These are phyloP conservation scores for Emys orbicularis DNA, from an alignment of 2,797 vertebrate species.

Conservation along the genomic window DNA sequence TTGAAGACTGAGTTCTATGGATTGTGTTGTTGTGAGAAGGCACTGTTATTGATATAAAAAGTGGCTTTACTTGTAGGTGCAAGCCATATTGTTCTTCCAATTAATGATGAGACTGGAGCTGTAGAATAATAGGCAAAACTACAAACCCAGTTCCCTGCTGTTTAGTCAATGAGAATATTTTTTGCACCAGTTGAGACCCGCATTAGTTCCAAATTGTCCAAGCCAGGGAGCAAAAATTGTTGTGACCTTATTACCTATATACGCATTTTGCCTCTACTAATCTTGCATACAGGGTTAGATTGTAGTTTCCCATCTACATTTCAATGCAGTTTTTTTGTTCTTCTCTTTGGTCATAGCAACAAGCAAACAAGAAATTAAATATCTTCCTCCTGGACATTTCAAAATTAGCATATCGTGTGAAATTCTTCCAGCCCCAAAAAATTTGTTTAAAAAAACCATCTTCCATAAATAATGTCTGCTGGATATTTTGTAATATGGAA, in stretches of 20 bases:
- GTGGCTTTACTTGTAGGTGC: background rate
- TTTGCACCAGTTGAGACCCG: constrained; percentile 33
- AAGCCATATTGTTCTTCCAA: constrained; percentile 22
- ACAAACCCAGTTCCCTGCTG: constrained; percentile 12
- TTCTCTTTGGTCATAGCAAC: background rate
- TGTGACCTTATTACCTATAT: background rate
- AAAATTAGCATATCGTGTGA: fast-evolving
- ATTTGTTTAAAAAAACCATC: background rate
- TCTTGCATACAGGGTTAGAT: background rate
- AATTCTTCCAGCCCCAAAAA: background rate
- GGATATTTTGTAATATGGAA: background rate
- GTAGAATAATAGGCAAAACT: constrained; percentile 45
- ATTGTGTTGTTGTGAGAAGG: background rate
- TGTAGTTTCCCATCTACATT: background rate
- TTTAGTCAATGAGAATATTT: constrained; percentile 35
- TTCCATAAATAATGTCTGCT: background rate
- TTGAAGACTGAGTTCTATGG: background rate
- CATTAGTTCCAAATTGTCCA: constrained; percentile 40
- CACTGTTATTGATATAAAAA: background rate
- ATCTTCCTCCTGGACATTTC: background rate
- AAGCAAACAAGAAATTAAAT: constrained; percentile 34
- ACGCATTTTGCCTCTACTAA: background rate
- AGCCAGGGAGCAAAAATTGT: background rate
- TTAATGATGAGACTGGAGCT: constrained; percentile 48
- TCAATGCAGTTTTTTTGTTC: background rate